Percentiles rank a stretch among this genome's conserved stretches.
phyloP scores from a whole-genome alignment of 2,888 invertebrate species.

The Cryptus armator region DNA sequence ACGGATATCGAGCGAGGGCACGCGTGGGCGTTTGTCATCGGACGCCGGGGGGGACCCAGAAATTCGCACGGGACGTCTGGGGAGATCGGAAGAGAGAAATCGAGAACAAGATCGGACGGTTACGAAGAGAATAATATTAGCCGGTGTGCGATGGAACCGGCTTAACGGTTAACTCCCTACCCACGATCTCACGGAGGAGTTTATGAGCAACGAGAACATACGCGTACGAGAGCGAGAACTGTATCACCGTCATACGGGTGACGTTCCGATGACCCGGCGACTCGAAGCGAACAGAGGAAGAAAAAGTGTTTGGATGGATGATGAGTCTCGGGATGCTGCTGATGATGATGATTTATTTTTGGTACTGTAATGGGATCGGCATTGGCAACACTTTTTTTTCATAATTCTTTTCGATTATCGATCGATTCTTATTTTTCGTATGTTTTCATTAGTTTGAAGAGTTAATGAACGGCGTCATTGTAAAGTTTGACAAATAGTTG shows the following conservation, averaged over 20 bases:
- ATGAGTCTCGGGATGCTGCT: conserved; percentile 42
- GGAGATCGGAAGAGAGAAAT: conserved; percentile 68
- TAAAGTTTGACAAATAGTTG: too few species aligned
- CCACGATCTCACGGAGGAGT: conserved; percentile 10
- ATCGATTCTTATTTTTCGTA: not conserved
- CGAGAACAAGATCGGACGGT: conserved; percentile 63
- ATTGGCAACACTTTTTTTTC: not conserved
- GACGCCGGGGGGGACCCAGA: conserved; percentile 66
- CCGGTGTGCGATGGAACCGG: conserved; percentile 63
- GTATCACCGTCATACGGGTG: conserved; percentile 47
- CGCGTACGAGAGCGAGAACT: conserved; percentile 54
- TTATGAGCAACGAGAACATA: conserved; percentile 46
- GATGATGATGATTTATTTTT: conserved; percentile 28
- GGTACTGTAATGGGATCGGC: not conserved
- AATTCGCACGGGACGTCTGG: conserved; percentile 70
- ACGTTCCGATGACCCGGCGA: conserved; percentile 41
- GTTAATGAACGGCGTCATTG: not conserved
- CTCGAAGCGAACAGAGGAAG: conserved; percentile 36
- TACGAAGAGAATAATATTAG: conserved; percentile 61
- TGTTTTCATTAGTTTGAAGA: not conserved
- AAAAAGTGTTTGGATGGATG: conserved; percentile 28
- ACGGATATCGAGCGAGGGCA: conserved; percentile 64
- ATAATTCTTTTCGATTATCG: not conserved
- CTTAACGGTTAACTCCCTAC: conserved; percentile 69
- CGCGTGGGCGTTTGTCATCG: conserved; percentile 79